phyloP scores from a whole-genome alignment of 2,888 invertebrate species.

The Nebria salina region DNA sequence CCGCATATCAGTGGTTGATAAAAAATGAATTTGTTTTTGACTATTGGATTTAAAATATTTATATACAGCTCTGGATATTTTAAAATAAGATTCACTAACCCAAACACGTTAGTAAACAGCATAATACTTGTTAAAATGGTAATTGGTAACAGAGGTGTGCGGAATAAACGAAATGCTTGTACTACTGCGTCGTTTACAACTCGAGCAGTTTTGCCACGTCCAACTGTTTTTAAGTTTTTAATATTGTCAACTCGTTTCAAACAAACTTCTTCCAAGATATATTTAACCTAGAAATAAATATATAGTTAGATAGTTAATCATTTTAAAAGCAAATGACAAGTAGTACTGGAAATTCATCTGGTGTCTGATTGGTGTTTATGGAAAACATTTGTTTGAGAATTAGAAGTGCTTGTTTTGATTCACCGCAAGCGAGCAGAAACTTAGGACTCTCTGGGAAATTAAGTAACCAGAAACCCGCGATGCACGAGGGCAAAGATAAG shows the following conservation, averaged over 20 bases:
- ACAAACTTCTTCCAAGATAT: constrained; percentile 20
- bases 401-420: constrained; percentile 67
- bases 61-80: not conserved
- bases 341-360: constrained; percentile 64
- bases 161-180: constrained; percentile 69
- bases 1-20: no score
- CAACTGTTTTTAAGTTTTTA: constrained; percentile 52
- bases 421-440: constrained; percentile 73
- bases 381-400: constrained; percentile 71
- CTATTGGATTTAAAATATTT: no score
- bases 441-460: constrained; percentile 83
- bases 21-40: no score
- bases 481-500: constrained; percentile 71
- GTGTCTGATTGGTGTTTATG: constrained; percentile 63
- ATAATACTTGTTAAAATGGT: constrained; percentile 69
- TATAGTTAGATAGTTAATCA: not conserved
- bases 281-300: constrained; percentile 29
- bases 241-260: constrained; percentile 33
- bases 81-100: constrained; percentile 63
- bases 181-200: constrained; percentile 66
- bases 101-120: constrained; percentile 75
- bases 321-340: constrained; percentile 6
- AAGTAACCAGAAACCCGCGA: constrained; percentile 68
- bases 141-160: constrained; percentile 66
- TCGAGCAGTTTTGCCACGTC: constrained; percentile 54